Evolutionary conservation across 2,888 invertebrate species (phyloP), one percentile per base, ranked within the genome.

Genomic region (Eupithecia exiguata): DNA sequence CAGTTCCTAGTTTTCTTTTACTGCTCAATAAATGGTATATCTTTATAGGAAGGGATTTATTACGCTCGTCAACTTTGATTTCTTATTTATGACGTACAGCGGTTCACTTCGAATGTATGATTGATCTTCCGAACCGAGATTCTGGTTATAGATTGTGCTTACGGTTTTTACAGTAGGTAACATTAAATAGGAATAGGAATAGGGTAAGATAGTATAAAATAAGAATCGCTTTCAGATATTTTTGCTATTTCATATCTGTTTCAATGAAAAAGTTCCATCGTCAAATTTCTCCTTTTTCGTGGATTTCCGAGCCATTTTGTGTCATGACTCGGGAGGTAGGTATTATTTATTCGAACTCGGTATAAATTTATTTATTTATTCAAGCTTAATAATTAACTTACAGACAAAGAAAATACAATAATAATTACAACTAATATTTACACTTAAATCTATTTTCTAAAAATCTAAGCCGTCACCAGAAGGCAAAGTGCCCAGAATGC

Each of bases 21-120:
- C 74, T 72, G 68, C 70, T 68, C 72, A 68, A 77, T 77, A 74
- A 68, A 72, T 61, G 65, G 72, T 46, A 38, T 76, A 76, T 76
- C 73, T 76, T 76, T 76, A 76, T 73, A 71, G 73, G 71, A 73
- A 69, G 71, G 75, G 71, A 73, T 76, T 76, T 76, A 76, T 71
- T 49, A 62, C 62, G 46, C 14, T 65, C 70, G 21, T 70, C 68
- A 76, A 73, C 40, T 71, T 76, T 71, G 76, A 76, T 76, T 73
- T 72, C 61, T 75, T 73, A 76, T 76, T 76, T 76, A 76, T 71
- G 66, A 49, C 73, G 36, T 65, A 53, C 25, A 63, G 58, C 70
- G 73, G 66, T 66, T 70, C 73, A 40, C 69, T 53, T 16, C 46
- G 62, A 46, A 70, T 70, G 58, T 25, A 58, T 71, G 73, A 73